A percentile compares a stretch with the other conserved stretches of the same genome.
These are phyloP conservation scores for Leucopternis melanops DNA, from an alignment of 2,113 vertebrate genomes.

Conservation along the genomic window DNA sequence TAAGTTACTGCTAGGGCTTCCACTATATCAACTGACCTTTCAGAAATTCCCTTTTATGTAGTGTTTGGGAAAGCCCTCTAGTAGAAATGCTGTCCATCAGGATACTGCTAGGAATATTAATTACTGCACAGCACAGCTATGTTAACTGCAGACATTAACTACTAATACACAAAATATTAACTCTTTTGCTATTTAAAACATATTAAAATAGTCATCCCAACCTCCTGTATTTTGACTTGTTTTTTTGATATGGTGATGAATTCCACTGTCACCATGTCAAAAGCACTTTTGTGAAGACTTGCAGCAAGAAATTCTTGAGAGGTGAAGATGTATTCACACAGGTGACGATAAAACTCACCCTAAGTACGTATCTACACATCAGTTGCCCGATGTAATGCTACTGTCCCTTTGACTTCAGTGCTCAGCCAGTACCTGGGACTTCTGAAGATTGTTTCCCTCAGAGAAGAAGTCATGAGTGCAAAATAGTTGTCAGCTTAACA, in stretches of 20 bases:
- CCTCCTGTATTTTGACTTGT: not conserved
- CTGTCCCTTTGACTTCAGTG: not conserved
- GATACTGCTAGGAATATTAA: not conserved
- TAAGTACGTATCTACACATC: not conserved
- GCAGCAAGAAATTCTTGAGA: not conserved
- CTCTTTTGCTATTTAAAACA: not conserved
- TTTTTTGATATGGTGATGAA: not conserved
- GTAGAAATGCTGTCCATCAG: not conserved
- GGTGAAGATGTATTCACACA: rapidly evolving
- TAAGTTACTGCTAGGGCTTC: not conserved
- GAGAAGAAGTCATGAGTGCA: not conserved
- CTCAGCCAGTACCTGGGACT: not conserved
- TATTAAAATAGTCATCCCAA: not conserved
- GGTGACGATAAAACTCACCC: not conserved
- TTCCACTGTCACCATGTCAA: not conserved
- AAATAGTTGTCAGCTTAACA: not conserved
- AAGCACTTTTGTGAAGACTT: not conserved
- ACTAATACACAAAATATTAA: not conserved
- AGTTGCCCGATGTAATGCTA: rapidly evolving
- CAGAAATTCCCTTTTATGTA: not conserved
- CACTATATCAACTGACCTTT: not conserved
- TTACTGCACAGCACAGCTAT: not conserved
- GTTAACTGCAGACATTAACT: not conserved
- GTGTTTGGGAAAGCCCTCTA: not conserved
- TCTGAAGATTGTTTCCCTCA: not conserved